These are phyloP conservation scores for Drosophila subpulchrella DNA, from an alignment of 1,140 invertebrate genomes.

Conservation along the genomic window DNA sequence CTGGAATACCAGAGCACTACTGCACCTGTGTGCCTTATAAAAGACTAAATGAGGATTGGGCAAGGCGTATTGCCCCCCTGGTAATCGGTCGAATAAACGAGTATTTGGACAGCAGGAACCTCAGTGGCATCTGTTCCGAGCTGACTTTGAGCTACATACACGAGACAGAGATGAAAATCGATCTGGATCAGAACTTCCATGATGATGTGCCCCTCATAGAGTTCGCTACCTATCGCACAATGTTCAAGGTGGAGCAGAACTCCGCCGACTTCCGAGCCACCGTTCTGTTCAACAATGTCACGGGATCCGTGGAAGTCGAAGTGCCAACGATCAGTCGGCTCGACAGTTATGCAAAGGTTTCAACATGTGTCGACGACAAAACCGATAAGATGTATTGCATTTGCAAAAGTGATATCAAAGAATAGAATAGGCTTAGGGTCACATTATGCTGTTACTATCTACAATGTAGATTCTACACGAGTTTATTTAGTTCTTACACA, in stretches of 20 bases:
- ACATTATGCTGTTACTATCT: too few relatives aligned
- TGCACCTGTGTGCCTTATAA: conserved; percentile 89
- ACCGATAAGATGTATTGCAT: conserved; percentile 86
- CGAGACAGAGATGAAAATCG: conserved; percentile 45
- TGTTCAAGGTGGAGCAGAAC: conserved; percentile 78
- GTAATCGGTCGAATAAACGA: conserved; percentile 85
- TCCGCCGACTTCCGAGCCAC: conserved; percentile 86
- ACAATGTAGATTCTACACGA: too few relatives aligned
- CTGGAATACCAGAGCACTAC: conserved; percentile 90
- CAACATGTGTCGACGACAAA: conserved; percentile 85
- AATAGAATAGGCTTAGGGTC: background rate
- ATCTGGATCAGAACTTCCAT: conserved; percentile 22
- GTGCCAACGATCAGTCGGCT: conserved; percentile 86
- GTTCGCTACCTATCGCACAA: conserved; percentile 48
- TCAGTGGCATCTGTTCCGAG: conserved; percentile 46
- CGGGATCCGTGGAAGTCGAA: conserved; percentile 48
- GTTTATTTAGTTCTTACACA: too few relatives aligned
- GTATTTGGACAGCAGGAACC: conserved; percentile 48
- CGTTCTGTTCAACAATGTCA: conserved; percentile 79
- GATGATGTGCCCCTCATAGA: conserved; percentile 17
- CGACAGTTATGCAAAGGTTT: conserved; percentile 86
- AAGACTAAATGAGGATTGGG: conserved; percentile 67
- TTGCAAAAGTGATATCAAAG: conserved; percentile 29
- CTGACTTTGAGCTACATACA: conserved; percentile 53
- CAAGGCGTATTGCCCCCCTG: conserved; percentile 23